Percentiles rank a stretch among this genome's conserved stretches.
Conservation (phyloP, 2,888 invertebrate genomes). For the Horisme vitalbata region DNA sequence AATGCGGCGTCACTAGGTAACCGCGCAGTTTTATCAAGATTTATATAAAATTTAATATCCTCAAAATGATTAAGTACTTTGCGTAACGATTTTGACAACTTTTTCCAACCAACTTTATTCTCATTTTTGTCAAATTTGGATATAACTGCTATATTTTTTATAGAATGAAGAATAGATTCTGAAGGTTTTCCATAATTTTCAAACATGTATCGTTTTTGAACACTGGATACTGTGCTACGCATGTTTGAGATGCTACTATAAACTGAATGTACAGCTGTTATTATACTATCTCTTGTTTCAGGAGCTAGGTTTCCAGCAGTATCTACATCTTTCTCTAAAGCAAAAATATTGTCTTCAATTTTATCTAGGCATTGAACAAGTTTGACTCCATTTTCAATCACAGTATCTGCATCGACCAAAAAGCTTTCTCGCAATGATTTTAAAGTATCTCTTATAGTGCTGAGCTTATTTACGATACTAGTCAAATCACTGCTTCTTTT, state of each 20-base stretch:
- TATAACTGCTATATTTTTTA: constrained; percentile 55
- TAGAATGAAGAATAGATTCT: constrained; percentile 54
- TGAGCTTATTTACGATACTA: constrained; percentile 47
- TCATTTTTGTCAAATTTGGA: constrained; percentile 30
- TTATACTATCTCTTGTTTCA: constrained; percentile 59
- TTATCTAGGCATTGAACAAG: constrained; percentile 63
- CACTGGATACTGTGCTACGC: constrained; percentile 74
- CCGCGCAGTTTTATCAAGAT: constrained; percentile 74
- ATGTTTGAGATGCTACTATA: constrained; percentile 79
- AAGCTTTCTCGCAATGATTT: constrained; percentile 55
- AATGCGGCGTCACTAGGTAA: constrained; percentile 69
- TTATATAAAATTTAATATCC: constrained; percentile 75
- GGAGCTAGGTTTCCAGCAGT: constrained; percentile 40
- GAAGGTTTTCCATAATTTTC: constrained; percentile 72
- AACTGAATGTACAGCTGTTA: constrained; percentile 74
- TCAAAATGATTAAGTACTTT: constrained; percentile 72
- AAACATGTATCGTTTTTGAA: constrained; percentile 71
- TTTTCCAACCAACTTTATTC: constrained; percentile 48
- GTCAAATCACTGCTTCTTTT: constrained; percentile 41
- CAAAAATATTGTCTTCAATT: constrained; percentile 70
- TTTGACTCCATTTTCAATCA: constrained; percentile 71
- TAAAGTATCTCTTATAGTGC: constrained; percentile 51
- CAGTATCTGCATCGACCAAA: constrained; percentile 48
- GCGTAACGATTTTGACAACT: constrained; percentile 57
- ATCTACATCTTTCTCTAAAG: constrained; percentile 62